Evolutionary conservation across 2,888 invertebrate genomes (phyloP).

Genomic region (Lymantria dispar): DNA sequence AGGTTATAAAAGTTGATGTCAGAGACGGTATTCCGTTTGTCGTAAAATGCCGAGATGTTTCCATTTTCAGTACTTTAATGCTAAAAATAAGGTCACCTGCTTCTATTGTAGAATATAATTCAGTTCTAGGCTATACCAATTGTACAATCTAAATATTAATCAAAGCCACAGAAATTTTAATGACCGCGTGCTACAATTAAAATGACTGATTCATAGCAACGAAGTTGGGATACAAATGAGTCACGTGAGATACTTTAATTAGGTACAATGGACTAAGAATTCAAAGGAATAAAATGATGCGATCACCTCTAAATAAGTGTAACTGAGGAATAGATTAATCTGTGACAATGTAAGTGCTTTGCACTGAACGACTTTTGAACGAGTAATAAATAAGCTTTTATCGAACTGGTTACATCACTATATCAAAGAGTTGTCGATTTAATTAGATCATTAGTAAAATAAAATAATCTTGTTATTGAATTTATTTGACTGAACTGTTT

Average conservation of each 20-base stretch:
- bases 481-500: background rate
- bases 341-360: conserved; percentile 4
- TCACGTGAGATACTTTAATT: conserved; percentile 54
- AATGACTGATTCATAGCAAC: conserved; percentile 61
- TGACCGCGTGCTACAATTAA: conserved; percentile 54
- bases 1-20: conserved; percentile 81
- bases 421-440: background rate
- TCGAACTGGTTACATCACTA: background rate
- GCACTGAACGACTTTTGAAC: background rate
- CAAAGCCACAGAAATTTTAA: conserved; percentile 49
- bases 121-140: conserved; percentile 28
- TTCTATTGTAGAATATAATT: conserved; percentile 11
- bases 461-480: background rate
- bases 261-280: conserved; percentile 50
- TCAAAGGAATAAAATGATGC: conserved; percentile 53
- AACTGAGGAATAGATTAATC: conserved; percentile 25
- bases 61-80: conserved; percentile 54
- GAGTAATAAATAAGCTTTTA: background rate
- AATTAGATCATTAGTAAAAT: background rate
- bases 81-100: conserved; percentile 40
- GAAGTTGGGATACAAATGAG: conserved; percentile 54
- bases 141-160: conserved; percentile 50
- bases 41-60: conserved; percentile 74
- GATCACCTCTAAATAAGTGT: conserved; percentile 53
- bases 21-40: conserved; percentile 77